A percentile compares a stretch with the other conserved stretches of the same genome.
These are phyloP conservation scores for Mylabris sibirica DNA, from an alignment of 2,888 invertebrate genomes.

Conservation along the genomic window DNA sequence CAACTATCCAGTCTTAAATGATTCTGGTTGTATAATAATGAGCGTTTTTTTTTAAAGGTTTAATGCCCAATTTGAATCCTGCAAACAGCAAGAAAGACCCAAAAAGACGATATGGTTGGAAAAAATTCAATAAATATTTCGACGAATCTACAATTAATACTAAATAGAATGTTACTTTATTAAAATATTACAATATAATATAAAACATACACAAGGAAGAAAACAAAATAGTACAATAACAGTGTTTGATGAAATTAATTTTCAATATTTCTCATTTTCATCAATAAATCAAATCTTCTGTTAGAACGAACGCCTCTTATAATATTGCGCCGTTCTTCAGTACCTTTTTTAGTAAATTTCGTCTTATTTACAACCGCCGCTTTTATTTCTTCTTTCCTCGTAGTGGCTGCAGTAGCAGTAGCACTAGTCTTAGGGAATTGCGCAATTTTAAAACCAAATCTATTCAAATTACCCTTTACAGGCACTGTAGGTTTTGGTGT, in stretches of 20 bases:
- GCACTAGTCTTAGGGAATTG: constrained; percentile 9
- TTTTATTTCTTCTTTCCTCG: constrained; percentile 32
- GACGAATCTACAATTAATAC: constrained; percentile 74
- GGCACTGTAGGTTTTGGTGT: background rate
- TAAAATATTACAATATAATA: no score
- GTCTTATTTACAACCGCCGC: constrained; percentile 44
- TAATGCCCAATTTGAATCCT: constrained; percentile 79
- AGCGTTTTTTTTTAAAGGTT: constrained; percentile 64
- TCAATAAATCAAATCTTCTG: no score
- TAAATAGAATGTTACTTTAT: constrained; percentile 21
- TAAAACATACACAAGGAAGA: no score
- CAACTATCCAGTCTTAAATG: background rate
- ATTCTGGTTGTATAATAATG: background rate
- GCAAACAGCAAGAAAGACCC: constrained; percentile 73
- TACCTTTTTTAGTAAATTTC: constrained; percentile 35
- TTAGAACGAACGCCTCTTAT: constrained; percentile 65
- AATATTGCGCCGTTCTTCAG: constrained; percentile 54
- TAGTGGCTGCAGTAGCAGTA: no score
- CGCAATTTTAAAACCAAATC: constrained; percentile 45
- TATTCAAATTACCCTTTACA: constrained; percentile 26
- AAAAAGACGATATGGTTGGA: constrained; percentile 70
- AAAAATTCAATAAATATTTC: constrained; percentile 84
- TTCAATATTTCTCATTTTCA: no score
- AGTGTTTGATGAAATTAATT: no score
- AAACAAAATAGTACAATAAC: no score